Base-by-base conservation (phyloP, 2,888 invertebrate species). In the Eurytoma adleriae region DNA sequence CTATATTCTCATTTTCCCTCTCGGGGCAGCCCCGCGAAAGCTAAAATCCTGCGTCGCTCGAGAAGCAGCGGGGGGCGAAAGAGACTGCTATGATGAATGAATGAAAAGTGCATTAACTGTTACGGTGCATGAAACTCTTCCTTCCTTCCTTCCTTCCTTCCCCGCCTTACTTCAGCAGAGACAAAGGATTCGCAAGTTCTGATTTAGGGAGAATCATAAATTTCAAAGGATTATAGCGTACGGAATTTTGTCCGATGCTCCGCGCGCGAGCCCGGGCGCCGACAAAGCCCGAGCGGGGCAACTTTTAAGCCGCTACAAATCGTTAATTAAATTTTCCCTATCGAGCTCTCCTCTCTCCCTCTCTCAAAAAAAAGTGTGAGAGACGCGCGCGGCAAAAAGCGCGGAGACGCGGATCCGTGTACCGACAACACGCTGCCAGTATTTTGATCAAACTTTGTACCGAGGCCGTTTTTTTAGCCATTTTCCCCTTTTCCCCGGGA, bases 171-270 rank as follows among this genome's bases (percentile, higher is more conserved):
- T 40, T 62, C 67, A 68, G 61, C 67, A 80, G 71, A 80, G 80
- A 76, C 76, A 80, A 80, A 80, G 76, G 76, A 66, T 76, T 61
- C 24, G 75, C 68, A 67, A 76, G 80, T 80, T 75, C 79, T 75
- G 80, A 80, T 80, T 80, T 76, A 80, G 72, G 76, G 62, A 59
- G 76, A 79, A 80, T 76, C 76, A 80, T 80, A 80, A 80, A 80
- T 80, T 80, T 80, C 62, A 66, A 61, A 72, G 76, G 80, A 76
- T 79, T 79, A 79, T 54, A 48, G 66, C 24, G 50, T 18, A 59
- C 20, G 68, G 20, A 71, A 73, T 73, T 68, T 79, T 68, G 79
- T 56, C 73, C 68, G 61, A 79, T 73, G 64, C 50, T 70, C 70
- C 18, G 4, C n/a, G 54, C 24, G 62, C 48, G n/a, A 4, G 52